A percentile compares a stretch with the other conserved stretches of the same genome.
phyloP scores from a whole-genome alignment of 1,140 invertebrate species.

The Dendroctonus valens region DNA sequence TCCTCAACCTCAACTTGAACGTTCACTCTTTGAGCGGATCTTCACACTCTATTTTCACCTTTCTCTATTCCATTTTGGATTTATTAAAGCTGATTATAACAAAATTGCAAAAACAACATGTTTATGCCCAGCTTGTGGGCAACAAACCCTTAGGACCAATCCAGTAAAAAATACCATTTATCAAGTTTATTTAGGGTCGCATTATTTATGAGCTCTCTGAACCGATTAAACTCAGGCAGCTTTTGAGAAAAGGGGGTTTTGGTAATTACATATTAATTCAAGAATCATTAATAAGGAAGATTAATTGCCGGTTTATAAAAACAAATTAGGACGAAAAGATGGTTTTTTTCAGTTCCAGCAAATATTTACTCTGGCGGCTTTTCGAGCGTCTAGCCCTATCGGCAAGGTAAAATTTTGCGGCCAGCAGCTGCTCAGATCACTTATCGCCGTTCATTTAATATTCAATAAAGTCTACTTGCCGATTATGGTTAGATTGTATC shows the following conservation, averaged over 20 bases:
- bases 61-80: too few relatives aligned
- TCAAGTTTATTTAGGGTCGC: constrained; percentile 37
- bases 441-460: too few relatives aligned
- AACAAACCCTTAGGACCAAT: too few relatives aligned
- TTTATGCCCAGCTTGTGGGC: too few relatives aligned
- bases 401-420: too few relatives aligned
- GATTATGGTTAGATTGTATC: constrained; percentile 85
- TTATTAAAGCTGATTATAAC: too few relatives aligned
- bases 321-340: constrained; percentile 42
- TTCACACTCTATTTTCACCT: too few relatives aligned
- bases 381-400: too few relatives aligned
- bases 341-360: constrained; percentile 24
- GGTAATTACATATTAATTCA: constrained; percentile 48
- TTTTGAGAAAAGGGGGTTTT: constrained; percentile 36
- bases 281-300: constrained; percentile 46
- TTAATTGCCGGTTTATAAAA: constrained; percentile 44
- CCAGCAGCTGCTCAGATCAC: too few relatives aligned
- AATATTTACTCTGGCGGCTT: constrained; percentile 28
- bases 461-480: constrained; percentile 77
- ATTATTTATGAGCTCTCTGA: constrained; percentile 33
- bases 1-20: too few relatives aligned
- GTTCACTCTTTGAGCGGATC: too few relatives aligned
- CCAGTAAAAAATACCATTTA: constrained; percentile 20
- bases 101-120: too few relatives aligned
- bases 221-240: constrained; percentile 36